A percentile compares a stretch with the other conserved stretches of the same genome.
phyloP scores from a whole-genome alignment of 2,113 vertebrate genomes.

The Vulpes lagopus region DNA sequence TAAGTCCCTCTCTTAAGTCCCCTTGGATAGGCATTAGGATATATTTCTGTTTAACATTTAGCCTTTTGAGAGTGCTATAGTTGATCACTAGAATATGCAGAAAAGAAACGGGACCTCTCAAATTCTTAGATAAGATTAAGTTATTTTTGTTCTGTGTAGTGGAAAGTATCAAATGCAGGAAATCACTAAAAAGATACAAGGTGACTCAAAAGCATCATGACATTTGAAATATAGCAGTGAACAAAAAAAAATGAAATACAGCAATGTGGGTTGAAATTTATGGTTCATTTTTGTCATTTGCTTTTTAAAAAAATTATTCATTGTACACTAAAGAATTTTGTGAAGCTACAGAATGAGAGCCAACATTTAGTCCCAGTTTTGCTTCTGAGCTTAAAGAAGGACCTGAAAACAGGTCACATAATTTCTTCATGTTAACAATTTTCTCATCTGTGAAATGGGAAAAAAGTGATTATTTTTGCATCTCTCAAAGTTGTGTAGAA shows the following conservation, averaged over 20 bases:
- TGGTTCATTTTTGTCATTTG: conserved; percentile 46
- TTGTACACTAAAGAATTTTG: conserved; percentile 13
- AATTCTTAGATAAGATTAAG: conserved; percentile 57
- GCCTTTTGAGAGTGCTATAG: background rate
- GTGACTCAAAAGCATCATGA: background rate
- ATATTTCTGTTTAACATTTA: conserved; percentile 39
- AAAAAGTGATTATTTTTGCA: background rate
- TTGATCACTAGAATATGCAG: background rate
- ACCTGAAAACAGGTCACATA: conserved; percentile 4
- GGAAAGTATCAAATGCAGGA: conserved; percentile 43
- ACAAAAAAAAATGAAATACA: conserved; percentile 7
- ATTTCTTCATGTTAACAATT: conserved; percentile 57
- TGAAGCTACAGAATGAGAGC: conserved; percentile 40
- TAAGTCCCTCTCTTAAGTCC: background rate
- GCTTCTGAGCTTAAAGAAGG: conserved; percentile 21
- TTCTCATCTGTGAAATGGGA: conserved; percentile 49
- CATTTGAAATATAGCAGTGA: conserved; percentile 20
- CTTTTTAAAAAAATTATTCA: background rate
- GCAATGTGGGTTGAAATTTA: conserved; percentile 36
- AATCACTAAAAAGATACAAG: conserved; percentile 48
- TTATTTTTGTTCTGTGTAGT: conserved; percentile 50
- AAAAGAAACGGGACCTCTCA: conserved; percentile 61
- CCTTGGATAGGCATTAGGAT: background rate
- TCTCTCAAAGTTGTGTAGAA: conserved; percentile 49
- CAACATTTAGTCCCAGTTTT: conserved; percentile 41